Evolutionary conservation across 2,888 invertebrate genomes (phyloP), one percentile per base, ranked within the genome.

Genomic region (Altica lythri): DNA sequence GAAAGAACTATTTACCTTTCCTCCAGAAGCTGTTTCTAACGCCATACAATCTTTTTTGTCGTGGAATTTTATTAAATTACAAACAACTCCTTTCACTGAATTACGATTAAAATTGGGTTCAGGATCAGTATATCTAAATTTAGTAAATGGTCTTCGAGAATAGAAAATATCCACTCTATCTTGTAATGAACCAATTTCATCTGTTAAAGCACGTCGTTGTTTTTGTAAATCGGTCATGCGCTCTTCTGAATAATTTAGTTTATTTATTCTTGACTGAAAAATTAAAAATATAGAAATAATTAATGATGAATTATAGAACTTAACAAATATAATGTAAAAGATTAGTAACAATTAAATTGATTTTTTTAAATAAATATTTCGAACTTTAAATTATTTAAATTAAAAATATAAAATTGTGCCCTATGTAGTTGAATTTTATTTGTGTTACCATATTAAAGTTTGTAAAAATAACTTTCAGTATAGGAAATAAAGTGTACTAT

Each of bases 11-110:
- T 30, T 76, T 75, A 94, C 93, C 80, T 83, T 84, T 55, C 89
- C 90, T 4, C 94, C 94, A 10, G 92, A 93, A 5, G 89, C 88
- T 12, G 88, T 86, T 74, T 95, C 93, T 49, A 97, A 75, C 1
- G 96, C 96, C 37, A 86, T 84, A 46, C 86, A 86, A 70, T 86
- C 82, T 16, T 75, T 75, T 1, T 81, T 80, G 72, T 95, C 89
- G 49, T 80, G 82, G 0, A 95, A 83, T 27, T 81, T 81, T 48
- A 98, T 82, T 59, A 95, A 78, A 60, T 88, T 85, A 62, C 91
- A 91, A 0, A 94, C 86, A 17, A 90, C 82, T 10, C 96, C 96
- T 61, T 82, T 80, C 0, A 93, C 89, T 57, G 81, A 80, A 0
- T 74, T 69, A 1, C 79, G 76, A 68, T 89, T 83, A 70, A 92